Evolutionary conservation across 2,113 vertebrate species (phyloP), one percentile per base, ranked within the genome.

Genomic region (Synchiropus splendidus): DNA sequence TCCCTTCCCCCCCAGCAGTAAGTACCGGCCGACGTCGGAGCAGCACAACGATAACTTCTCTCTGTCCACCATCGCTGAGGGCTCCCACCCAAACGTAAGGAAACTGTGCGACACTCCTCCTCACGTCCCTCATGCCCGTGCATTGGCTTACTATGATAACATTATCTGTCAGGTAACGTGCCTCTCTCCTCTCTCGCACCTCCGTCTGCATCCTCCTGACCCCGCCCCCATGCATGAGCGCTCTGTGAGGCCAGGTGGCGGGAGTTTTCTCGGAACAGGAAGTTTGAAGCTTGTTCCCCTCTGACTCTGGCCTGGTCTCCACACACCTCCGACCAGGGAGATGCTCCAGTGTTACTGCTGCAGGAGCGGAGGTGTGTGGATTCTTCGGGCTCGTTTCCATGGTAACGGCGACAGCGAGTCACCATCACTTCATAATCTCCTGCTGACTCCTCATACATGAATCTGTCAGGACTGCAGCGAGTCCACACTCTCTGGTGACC

Each of bases 1-100:
- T 34, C 10, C 30, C 38, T 2, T n/a, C 12, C 44, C 54, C 18
- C 63, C 73, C 80, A 62, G 67, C 72, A 80, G 83, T 91, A 95
- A 93, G 87, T 94, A 92, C 87, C 89, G 90, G 76, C 91, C 90
- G 42, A 87, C 93, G 8, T 94, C 92, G 44, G 94, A 97, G 84
- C 90, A 92, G 68, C 94, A 97, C 90, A 97, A 98, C 33, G 92
- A 98, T 85, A 97, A 98, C 90, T 98, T 98, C 86, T 98, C 94
- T 68, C 89, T 98, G 62, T 98, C 94, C 83, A 98, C 94, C 82
- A 97, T 97, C 83, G 94, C 94, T 52, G 93, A 97, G 86, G 93
- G 93, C 87, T 97, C 93, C 73, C 92, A 95, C 82, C 90, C 91
- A 86, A 97, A 97, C 61, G 94, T 98, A 97, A 98, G 94, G 89